phyloP scores from a whole-genome alignment of 2,113 vertebrate species.

The Dipodomys merriami region DNA sequence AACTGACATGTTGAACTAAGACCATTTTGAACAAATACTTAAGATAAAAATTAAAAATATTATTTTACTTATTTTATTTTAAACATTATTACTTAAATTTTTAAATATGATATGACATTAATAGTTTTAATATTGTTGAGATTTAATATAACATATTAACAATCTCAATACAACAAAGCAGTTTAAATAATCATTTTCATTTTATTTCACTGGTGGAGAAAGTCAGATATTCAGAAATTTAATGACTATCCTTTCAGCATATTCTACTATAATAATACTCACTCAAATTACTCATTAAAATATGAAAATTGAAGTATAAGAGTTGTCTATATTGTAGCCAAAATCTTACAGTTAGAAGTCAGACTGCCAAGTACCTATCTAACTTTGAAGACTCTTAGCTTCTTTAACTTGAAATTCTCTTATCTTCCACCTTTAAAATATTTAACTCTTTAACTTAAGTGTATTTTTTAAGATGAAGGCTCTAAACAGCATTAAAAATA shows the following conservation, averaged over 20 bases:
- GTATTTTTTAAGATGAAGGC: background rate
- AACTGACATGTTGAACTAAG: no score
- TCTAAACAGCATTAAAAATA: background rate
- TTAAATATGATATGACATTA: no score
- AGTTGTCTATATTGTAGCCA: background rate
- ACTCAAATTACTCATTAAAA: background rate
- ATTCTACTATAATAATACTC: background rate
- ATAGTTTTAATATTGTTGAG: no score
- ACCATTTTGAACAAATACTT: no score
- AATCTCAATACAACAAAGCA: background rate
- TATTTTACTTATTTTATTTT: no score
- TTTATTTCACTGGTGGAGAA: slow-evolving; percentile 8
- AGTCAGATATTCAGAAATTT: background rate
- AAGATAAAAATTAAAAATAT: no score
- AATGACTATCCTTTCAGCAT: background rate
- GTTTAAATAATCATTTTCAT: background rate
- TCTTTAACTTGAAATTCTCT: background rate
- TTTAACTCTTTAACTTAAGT: slow-evolving; percentile 12
- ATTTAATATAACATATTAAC: no score
- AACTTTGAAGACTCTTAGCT: background rate
- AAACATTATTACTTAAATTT: no score
- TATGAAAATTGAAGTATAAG: background rate
- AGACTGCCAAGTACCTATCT: background rate
- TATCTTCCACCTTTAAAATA: background rate
- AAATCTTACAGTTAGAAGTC: background rate